Evolutionary conservation across 2,888 invertebrate species (phyloP).

Genomic region (Pegoplata infirma): DNA sequence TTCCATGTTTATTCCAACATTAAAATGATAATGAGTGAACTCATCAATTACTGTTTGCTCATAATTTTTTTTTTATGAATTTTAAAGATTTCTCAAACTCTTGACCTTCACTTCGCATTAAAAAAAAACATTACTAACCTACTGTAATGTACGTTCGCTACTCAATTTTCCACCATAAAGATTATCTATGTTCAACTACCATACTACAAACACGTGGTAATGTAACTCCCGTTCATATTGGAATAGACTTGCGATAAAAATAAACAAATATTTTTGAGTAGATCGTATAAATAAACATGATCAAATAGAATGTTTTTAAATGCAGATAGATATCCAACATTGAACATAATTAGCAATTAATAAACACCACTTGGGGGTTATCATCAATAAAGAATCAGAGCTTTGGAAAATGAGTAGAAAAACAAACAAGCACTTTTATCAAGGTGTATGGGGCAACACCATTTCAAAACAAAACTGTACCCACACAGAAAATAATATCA

Average conservation of each 20-base stretch:
- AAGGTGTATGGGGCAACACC: too few relatives aligned
- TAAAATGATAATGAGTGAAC: too few relatives aligned
- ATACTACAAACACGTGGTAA: constrained; percentile 15
- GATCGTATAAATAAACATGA: constrained; percentile 22
- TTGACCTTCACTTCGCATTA: constrained; percentile 6
- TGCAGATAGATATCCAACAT: constrained; percentile 40
- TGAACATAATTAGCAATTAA: constrained; percentile 58
- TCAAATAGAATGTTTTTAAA: constrained; percentile 5
- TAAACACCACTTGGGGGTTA: constrained; percentile 58
- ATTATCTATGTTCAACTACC: background rate
- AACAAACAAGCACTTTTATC: too few relatives aligned
- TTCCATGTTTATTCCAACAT: background rate
- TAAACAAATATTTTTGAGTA: constrained; percentile 15
- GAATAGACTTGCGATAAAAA: background rate
- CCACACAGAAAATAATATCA: too few relatives aligned
- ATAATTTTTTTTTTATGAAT: background rate
- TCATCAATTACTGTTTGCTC: background rate
- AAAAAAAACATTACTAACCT: constrained; percentile 11
- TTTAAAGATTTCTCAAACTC: background rate
- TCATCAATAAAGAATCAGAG: constrained; percentile 45
- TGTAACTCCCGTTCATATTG: background rate
- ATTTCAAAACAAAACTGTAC: too few relatives aligned
- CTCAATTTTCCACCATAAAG: background rate
- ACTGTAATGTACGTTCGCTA: background rate
- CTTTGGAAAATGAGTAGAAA: too few relatives aligned